Conservation (phyloP, 1,140 invertebrate genomes). For the Pararge aegeria region DNA sequence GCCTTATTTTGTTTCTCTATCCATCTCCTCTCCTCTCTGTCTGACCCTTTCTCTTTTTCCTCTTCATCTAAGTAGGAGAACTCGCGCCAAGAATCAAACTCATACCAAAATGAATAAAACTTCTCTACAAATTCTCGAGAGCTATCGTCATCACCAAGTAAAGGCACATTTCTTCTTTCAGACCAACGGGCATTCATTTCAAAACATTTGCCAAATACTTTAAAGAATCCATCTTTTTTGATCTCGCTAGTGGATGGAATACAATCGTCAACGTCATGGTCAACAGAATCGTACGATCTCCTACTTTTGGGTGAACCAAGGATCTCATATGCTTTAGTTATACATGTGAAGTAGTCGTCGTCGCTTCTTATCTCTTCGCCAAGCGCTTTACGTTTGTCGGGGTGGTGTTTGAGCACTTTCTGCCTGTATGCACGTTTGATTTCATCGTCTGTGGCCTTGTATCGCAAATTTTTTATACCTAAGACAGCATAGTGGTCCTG, state of each 20-base stretch:
- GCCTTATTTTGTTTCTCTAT: constrained; percentile 99
- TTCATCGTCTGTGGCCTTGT: constrained; percentile 92
- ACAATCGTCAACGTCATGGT: constrained; percentile 95
- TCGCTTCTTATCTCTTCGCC: constrained; percentile 91
- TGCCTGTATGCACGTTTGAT: constrained; percentile 95
- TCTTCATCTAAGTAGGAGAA: constrained; percentile 99
- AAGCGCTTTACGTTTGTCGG: constrained; percentile 95
- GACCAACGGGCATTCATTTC: constrained; percentile 96
- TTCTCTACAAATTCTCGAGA: constrained; percentile 88
- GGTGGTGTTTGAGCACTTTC: constrained; percentile 97
- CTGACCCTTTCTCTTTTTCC: constrained; percentile 98
- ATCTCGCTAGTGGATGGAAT: constrained; percentile 88
- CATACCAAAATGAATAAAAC: constrained; percentile 97
- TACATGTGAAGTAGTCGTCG: constrained; percentile 99
- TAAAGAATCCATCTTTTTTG: constrained; percentile 90
- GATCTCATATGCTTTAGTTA: constrained; percentile 93
- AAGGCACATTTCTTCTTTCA: constrained; percentile 91
- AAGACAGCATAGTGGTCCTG: constrained; percentile 98
- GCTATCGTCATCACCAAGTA: constrained; percentile 88
- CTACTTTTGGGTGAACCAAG: constrained; percentile 90
- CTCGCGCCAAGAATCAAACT: constrained; percentile 99
- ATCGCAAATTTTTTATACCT: constrained; percentile 89
- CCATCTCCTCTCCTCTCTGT: constrained; percentile 96
- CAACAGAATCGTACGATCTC: constrained; percentile 96
- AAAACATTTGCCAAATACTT: constrained; percentile 89